Conservation (phyloP, 1,140 invertebrate species). For the Ceratosolen solmsi region DNA sequence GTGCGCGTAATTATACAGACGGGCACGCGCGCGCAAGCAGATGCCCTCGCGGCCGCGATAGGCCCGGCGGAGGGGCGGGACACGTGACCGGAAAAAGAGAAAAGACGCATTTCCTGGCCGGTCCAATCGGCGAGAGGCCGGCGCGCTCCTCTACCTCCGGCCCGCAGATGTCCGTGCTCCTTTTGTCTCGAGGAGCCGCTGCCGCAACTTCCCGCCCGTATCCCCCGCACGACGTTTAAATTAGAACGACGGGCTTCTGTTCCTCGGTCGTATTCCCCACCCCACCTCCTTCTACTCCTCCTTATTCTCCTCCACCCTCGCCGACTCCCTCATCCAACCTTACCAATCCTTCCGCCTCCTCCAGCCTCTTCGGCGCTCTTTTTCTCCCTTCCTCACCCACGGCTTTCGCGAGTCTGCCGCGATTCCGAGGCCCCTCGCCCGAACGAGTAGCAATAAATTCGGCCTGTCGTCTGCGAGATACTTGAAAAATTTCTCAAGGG, state of each 20-base stretch:
- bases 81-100: conserved; percentile 41
- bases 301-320: no score
- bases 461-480: neutral
- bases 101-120: conserved; percentile 19
- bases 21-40: conserved; percentile 6
- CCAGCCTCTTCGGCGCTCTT: no score
- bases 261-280: neutral
- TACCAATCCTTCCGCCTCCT: no score
- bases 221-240: neutral
- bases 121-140: conserved; percentile 25
- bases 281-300: neutral
- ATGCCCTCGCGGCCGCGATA: neutral
- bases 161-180: conserved; percentile 9
- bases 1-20: neutral
- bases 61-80: neutral
- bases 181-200: conserved; percentile 18
- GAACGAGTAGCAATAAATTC: conserved; percentile 22
- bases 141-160: neutral
- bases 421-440: neutral
- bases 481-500: neutral
- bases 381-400: neutral
- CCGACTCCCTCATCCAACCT: no score
- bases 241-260: neutral
- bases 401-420: neutral
- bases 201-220: neutral